Percentiles rank a stretch among this genome's conserved stretches.
Conservation (phyloP, 2,888 invertebrate genomes). For the Lampropteryx suffumata region DNA sequence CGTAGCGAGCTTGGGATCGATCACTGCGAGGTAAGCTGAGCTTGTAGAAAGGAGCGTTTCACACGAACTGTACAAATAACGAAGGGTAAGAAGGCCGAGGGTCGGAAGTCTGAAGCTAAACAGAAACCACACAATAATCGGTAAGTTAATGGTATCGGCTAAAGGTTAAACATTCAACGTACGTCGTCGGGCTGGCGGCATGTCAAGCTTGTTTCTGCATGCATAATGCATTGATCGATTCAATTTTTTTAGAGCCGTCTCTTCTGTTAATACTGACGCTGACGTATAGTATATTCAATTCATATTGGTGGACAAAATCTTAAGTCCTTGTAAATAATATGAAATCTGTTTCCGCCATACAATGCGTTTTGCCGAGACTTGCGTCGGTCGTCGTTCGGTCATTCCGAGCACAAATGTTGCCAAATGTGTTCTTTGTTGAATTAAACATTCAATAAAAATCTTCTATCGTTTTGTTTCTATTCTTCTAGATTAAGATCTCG, state of each 20-base stretch:
- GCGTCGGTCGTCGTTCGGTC: too few species aligned
- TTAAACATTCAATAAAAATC: too few species aligned
- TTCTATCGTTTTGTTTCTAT: too few species aligned
- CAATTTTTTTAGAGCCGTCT: constrained; percentile 41
- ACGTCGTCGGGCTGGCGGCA: constrained; percentile 47
- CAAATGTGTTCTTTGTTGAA: too few species aligned
- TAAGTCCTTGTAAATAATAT: too few species aligned
- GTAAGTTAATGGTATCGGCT: constrained; percentile 45
- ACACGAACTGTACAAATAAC: constrained; percentile 8
- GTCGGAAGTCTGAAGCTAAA: constrained; percentile 43
- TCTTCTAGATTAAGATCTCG: too few species aligned
- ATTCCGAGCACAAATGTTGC: too few species aligned
- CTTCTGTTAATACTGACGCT: neutral
- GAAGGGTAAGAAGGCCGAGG: constrained; percentile 37
- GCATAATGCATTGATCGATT: constrained; percentile 72
- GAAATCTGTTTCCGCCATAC: too few species aligned
- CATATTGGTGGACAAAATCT: too few species aligned
- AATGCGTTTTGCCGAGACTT: too few species aligned
- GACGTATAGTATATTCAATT: too few species aligned
- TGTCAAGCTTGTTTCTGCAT: constrained; percentile 52
- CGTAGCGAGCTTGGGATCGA: neutral
- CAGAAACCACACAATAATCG: constrained; percentile 52
- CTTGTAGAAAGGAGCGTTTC: neutral
- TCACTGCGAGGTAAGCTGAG: neutral
- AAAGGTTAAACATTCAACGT: constrained; percentile 64